Evolutionary conservation across 2,113 vertebrate genomes (phyloP).

Genomic region (Myrmophylax atrothorax): DNA sequence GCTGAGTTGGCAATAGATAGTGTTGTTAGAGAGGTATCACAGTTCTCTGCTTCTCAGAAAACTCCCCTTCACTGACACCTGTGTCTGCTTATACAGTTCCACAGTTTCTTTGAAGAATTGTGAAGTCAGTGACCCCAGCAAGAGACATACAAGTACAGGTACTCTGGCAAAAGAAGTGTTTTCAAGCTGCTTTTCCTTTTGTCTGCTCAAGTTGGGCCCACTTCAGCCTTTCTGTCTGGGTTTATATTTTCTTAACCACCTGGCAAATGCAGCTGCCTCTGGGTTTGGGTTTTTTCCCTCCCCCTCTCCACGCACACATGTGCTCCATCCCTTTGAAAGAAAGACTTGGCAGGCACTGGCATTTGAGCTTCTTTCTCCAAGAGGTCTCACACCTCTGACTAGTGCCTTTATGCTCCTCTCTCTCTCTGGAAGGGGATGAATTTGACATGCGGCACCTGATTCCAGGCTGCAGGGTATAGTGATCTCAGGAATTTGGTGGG

Average conservation of each 20-base stretch:
- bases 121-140: neutral
- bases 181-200: neutral
- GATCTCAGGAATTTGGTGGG: neutral
- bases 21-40: neutral
- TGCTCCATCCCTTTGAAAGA: neutral
- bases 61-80: neutral
- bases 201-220: neutral
- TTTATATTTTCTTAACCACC: neutral
- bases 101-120: neutral
- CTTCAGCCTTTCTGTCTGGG: neutral
- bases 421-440: neutral
- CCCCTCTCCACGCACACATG: fast-evolving
- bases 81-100: neutral
- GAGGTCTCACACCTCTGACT: neutral
- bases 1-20: neutral
- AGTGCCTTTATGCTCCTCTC: neutral
- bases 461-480: neutral
- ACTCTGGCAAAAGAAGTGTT: neutral
- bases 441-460: neutral
- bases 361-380: neutral
- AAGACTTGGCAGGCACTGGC: neutral
- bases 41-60: neutral
- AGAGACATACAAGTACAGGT: neutral
- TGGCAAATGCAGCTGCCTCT: neutral
- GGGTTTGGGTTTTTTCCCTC: fast-evolving